Evolutionary conservation across 37 sponge, comb jelly and placozoan species (phyloP).

Genomic region (Theonella swinhoei): DNA sequence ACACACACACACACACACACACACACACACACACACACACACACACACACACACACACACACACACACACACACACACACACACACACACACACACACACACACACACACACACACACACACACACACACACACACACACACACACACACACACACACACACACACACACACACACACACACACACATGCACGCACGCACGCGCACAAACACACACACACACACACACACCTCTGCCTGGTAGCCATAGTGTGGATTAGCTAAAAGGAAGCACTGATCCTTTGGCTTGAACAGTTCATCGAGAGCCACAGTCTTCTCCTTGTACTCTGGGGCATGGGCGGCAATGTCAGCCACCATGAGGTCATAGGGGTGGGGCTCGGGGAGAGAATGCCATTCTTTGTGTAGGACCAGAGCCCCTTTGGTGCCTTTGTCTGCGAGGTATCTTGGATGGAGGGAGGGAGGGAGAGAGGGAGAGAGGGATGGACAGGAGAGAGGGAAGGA

Average conservation of each 20-base stretch:
- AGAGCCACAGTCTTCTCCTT: conserved; percentile 35
- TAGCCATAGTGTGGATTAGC: conserved; percentile 67
- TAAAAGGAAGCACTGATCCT: conserved; percentile 59
- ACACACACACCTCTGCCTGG: conserved; percentile 62
- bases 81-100: too few relatives aligned
- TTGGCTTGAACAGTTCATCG: conserved; percentile 53
- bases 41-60: neutral
- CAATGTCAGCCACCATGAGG: conserved; percentile 60
- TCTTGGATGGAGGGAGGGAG: conserved; percentile 1
- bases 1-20: conserved; percentile 26
- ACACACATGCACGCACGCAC: too few relatives aligned
- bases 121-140: too few relatives aligned
- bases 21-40: conserved; percentile 13
- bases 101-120: too few relatives aligned
- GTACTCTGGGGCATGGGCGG: conserved; percentile 53
- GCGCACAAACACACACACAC: too few relatives aligned
- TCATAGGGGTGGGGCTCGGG: conserved; percentile 59
- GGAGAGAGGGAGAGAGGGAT: neutral
- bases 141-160: too few relatives aligned
- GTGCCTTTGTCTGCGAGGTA: conserved; percentile 28
- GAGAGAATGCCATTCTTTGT: conserved; percentile 55
- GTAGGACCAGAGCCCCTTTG: conserved; percentile 50
- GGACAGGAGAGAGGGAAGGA: neutral
- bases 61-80: too few relatives aligned
- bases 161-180: too few relatives aligned